Evolutionary conservation across 2,888 invertebrate genomes (phyloP).

Genomic region (Aporophyla lueneburgensis): DNA sequence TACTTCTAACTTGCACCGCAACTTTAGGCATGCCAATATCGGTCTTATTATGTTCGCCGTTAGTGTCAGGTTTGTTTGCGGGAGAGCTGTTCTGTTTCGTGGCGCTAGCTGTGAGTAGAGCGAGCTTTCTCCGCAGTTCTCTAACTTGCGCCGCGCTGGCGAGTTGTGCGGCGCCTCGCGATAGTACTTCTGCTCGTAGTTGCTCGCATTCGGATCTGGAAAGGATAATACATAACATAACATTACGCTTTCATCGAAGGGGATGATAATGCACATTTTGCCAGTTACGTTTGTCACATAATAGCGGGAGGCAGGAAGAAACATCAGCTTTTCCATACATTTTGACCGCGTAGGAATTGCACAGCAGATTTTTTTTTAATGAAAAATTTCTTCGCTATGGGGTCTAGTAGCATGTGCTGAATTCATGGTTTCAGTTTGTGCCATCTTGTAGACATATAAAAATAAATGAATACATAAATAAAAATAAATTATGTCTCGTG

Average conservation of each 20-base stretch:
- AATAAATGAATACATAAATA: no score
- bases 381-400: no score
- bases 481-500: no score
- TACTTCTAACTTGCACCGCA: slow-evolving; percentile 64
- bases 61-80: slow-evolving; percentile 48
- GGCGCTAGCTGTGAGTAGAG: slow-evolving; percentile 66
- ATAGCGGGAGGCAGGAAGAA: no score
- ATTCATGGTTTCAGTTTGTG: no score
- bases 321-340: no score
- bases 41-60: slow-evolving; percentile 56
- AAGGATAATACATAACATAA: background rate
- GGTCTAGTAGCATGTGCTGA: no score
- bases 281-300: no score
- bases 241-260: background rate
- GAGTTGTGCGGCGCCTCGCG: slow-evolving; percentile 83
- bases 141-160: slow-evolving; percentile 83
- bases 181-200: slow-evolving; percentile 81
- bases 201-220: slow-evolving; percentile 82
- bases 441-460: no score
- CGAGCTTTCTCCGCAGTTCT: slow-evolving; percentile 82
- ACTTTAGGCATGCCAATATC: slow-evolving; percentile 68
- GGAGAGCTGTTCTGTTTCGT: slow-evolving; percentile 54
- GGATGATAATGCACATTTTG: no score
- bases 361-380: no score
- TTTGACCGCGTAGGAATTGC: no score